Base-by-base conservation (phyloP, 1,140 invertebrate species). In the Octopus bimaculoides region DNA sequence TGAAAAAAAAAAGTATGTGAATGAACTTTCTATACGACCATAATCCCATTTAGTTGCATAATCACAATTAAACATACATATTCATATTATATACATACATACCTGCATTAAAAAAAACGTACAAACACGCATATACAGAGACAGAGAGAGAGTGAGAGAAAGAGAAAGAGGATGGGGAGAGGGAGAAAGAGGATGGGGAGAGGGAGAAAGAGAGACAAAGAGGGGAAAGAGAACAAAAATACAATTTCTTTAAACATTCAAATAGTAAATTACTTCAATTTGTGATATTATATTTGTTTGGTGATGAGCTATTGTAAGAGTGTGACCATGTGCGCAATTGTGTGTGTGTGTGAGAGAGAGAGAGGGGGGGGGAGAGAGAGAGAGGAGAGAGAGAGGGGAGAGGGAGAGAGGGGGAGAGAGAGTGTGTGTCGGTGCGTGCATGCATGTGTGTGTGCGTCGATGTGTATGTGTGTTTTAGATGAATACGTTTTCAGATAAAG, bases 341-440 rank as follows among this genome's bases (percentile, higher is more conserved):
- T 80, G 78, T 81, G n/a, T 83, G 74, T 73, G 56, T 78, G 52
- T 80, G 55, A 78, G 56, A 81, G 71, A 77, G 14, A 54, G 53
- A 75, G 55, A 80, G 76, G 54, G 73, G 54, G 69, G 77, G 66
- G 80, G 82, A 80, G 61, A 71, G 77, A 78, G 71, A 71, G 66
- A 53, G 78, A 78, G 56, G 81, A 77, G 78, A 78, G 81, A 71
- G 77, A 76, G 80, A 75, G 83, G 77, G 80, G 75, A 80, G 80
- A 85, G 71, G 81, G 69, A 80, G 79, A 82, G 79, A 83, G 78
- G 80, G 82, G 80, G 77, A 82, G 78, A 83, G 77, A 80, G 82
- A 81, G 79, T 83, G 77, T 83, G 78, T 83, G 80, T 80, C 76
- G 83, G 79, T 80, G 81, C 84, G 73, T 83, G 75, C 83, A 20